Evolutionary conservation across 2,888 invertebrate species (phyloP).

Genomic region (Acleris emargana): DNA sequence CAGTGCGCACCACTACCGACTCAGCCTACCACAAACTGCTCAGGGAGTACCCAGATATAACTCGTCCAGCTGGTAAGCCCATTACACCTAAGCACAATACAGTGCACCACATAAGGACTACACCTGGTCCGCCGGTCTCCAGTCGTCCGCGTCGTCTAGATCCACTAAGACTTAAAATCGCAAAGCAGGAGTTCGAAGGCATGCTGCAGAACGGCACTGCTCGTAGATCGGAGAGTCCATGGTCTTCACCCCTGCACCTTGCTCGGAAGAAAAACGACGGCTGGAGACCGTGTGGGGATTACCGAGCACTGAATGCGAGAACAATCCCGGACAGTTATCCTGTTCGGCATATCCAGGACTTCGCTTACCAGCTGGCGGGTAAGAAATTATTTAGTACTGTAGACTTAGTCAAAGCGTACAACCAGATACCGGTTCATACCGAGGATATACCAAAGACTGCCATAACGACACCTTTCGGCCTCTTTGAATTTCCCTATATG

Average conservation of each 20-base stretch:
- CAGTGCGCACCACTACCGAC: conserved; percentile 40
- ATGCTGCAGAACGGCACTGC: conserved; percentile 41
- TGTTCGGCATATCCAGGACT: conserved; percentile 30
- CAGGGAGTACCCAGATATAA: conserved; percentile 34
- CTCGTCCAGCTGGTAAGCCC: conserved; percentile 32
- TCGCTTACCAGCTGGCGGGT: conserved; percentile 30
- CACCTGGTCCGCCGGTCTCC: conserved; percentile 38
- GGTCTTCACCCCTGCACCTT: conserved; percentile 36
- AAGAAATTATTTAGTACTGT: conserved; percentile 28
- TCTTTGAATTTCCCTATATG: conserved; percentile 52
- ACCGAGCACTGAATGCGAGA: conserved; percentile 2
- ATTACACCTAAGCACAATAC: conserved; percentile 18
- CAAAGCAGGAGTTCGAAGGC: conserved; percentile 25
- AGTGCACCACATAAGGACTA: conserved; percentile 37
- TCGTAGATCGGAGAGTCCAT: conserved; percentile 33
- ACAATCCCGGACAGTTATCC: background rate
- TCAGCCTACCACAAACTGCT: conserved; percentile 35
- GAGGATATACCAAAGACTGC: conserved; percentile 57
- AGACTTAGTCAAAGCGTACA: conserved; percentile 49
- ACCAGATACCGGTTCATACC: conserved; percentile 55
- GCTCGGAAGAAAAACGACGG: conserved; percentile 14
- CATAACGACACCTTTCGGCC: conserved; percentile 50
- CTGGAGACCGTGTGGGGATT: conserved; percentile 25
- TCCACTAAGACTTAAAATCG: conserved; percentile 27
- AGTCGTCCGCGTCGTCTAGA: conserved; percentile 37